phyloP scores from a whole-genome alignment of 1,140 invertebrate genomes.

The Macrostomum lignano region DNA sequence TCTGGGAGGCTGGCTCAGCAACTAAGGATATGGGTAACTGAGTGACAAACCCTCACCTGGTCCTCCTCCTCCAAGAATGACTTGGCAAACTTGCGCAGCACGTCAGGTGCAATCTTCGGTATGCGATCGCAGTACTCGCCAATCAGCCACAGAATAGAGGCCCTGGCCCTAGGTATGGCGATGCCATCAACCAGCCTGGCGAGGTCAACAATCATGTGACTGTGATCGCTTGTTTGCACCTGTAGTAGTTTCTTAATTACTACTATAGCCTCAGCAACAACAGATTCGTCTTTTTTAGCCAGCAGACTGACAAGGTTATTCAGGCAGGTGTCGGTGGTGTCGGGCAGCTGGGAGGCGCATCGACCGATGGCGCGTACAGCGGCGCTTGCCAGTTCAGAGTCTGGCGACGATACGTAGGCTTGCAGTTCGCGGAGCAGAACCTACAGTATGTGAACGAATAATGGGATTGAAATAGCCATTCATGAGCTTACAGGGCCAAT shows the following conservation, averaged over 20 bases:
- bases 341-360: conserved; percentile 55
- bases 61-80: conserved; percentile 53
- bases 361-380: conserved; percentile 85
- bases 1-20: too few species aligned
- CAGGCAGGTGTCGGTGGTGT: conserved; percentile 73
- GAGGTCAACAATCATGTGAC: conserved; percentile 62
- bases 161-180: conserved; percentile 37
- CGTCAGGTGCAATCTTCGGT: conserved; percentile 50
- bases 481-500: too few species aligned
- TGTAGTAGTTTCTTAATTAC: conserved; percentile 63
- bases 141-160: conserved; percentile 52
- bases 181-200: conserved; percentile 60
- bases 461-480: too few species aligned
- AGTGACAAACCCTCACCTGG: too few species aligned
- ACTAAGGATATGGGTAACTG: too few species aligned
- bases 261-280: conserved; percentile 66
- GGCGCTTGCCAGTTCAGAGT: conserved; percentile 75
- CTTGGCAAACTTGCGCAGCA: conserved; percentile 66
- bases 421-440: conserved; percentile 71
- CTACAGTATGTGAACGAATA: too few species aligned
- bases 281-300: conserved; percentile 63
- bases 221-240: conserved; percentile 41
- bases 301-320: conserved; percentile 67
- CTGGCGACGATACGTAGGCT: conserved; percentile 66
- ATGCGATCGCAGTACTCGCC: conserved; percentile 49